Conservation (phyloP, 2,888 invertebrate genomes). For the Marasmarcha lunaedactyla region DNA sequence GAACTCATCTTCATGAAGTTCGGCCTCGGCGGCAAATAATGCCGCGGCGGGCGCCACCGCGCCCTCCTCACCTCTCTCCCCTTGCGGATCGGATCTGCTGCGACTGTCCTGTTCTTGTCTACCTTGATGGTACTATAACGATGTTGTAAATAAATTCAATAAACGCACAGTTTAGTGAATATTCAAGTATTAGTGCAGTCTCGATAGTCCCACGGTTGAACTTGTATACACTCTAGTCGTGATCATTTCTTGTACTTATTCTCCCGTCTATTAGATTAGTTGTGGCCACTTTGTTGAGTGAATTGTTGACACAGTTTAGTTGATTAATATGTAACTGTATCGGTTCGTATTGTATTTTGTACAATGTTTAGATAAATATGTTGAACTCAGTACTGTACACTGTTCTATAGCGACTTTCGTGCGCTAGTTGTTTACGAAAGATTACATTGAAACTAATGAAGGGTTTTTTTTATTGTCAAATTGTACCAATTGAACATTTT, state of each 20-base stretch:
- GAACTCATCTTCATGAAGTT: constrained; percentile 96
- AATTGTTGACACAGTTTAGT: constrained; percentile 37
- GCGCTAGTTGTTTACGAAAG: no score
- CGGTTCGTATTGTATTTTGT: no score
- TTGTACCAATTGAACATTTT: constrained; percentile 18
- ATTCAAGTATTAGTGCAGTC: constrained; percentile 61
- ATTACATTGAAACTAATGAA: constrained; percentile 13
- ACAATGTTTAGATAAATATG: constrained; percentile 10
- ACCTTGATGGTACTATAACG: constrained; percentile 23
- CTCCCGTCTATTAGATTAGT: constrained; percentile 53
- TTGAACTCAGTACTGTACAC: no score
- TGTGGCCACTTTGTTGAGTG: constrained; percentile 26
- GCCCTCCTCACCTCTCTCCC: constrained; percentile 14
- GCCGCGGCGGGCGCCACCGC: constrained; percentile 37
- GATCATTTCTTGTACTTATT: constrained; percentile 46
- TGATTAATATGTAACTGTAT: no score
- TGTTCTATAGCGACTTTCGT: no score
- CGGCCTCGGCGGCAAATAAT: constrained; percentile 84
- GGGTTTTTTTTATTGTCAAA: constrained; percentile 28
- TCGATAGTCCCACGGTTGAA: constrained; percentile 52
- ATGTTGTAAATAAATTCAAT: constrained; percentile 65
- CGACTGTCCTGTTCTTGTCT: constrained; percentile 15
- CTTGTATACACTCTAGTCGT: constrained; percentile 44
- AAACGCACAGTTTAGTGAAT: constrained; percentile 69
- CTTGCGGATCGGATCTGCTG: constrained; percentile 19